A percentile compares a stretch with the other conserved stretches of the same genome.
Evolutionary conservation across 2,888 invertebrate species (phyloP).

Genomic region (Athrips mouffetella): DNA sequence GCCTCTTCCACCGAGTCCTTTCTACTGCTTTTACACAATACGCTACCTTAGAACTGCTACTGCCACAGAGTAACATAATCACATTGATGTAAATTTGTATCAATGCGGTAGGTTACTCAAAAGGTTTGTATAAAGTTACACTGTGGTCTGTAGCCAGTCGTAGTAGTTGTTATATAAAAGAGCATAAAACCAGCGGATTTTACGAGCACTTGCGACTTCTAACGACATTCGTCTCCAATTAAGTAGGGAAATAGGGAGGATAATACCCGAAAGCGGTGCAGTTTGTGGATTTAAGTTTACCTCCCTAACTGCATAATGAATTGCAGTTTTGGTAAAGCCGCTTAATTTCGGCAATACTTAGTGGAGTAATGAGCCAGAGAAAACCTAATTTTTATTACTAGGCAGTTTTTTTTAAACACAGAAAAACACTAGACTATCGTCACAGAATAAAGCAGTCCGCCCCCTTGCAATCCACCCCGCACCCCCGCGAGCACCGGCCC

Average conservation of each 20-base stretch:
- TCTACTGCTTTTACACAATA: slow-evolving; percentile 29
- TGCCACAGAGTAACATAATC: slow-evolving; percentile 26
- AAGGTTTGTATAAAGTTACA: background rate
- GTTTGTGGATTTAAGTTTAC: slow-evolving; percentile 64
- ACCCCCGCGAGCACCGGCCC: too few relatives aligned
- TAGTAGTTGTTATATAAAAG: slow-evolving; percentile 41
- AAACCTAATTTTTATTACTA: too few relatives aligned
- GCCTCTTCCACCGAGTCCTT: slow-evolving; percentile 31
- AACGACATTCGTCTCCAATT: slow-evolving; percentile 72
- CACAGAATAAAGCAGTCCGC: too few relatives aligned
- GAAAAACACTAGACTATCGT: too few relatives aligned
- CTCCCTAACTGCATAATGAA: slow-evolving; percentile 58
- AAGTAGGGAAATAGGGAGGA: slow-evolving; percentile 65
- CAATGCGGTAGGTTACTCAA: background rate
- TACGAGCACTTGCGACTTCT: slow-evolving; percentile 66
- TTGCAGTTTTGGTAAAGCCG: slow-evolving; percentile 39
- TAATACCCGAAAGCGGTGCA: slow-evolving; percentile 60
- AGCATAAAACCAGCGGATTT: slow-evolving; percentile 53
- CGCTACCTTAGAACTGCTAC: slow-evolving; percentile 27
- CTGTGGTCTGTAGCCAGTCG: slow-evolving; percentile 24
- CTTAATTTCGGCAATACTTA: slow-evolving; percentile 42
- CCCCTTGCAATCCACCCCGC: too few relatives aligned
- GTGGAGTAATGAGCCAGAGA: too few relatives aligned
- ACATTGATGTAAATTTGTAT: background rate
- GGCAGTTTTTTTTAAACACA: too few relatives aligned